phyloP scores from a whole-genome alignment of 2,888 invertebrate genomes.

The Polietes domitor region DNA sequence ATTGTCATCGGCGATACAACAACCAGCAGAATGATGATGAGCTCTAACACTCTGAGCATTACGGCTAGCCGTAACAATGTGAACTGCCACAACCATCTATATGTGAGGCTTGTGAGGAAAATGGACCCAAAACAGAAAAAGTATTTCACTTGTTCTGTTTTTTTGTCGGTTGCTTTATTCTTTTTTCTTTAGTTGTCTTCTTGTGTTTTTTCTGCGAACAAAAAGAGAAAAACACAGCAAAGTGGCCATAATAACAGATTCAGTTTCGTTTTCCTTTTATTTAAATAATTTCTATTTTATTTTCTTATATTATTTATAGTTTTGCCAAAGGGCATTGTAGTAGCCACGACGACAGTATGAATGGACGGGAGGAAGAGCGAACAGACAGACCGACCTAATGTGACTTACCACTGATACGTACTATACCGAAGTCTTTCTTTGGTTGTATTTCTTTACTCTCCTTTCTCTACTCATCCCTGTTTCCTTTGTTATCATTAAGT shows the following conservation, averaged over 20 bases:
- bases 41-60: slow-evolving; percentile 1
- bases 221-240: slow-evolving; percentile 20
- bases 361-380: neutral
- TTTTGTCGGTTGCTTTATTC: slow-evolving; percentile 1
- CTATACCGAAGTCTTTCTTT: neutral
- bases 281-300: slow-evolving; percentile 23
- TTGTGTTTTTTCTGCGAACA: neutral
- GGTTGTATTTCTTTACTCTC: neutral
- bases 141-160: slow-evolving; percentile 11
- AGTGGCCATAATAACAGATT: slow-evolving; percentile 58
- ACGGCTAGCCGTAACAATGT: slow-evolving; percentile 1
- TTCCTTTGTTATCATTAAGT: neutral
- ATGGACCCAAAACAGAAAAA: neutral
- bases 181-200: slow-evolving; percentile 19
- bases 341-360: neutral
- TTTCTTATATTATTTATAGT: slow-evolving; percentile 31
- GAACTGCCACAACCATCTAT: slow-evolving; percentile 11
- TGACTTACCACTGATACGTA: neutral
- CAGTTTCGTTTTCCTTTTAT: slow-evolving; percentile 29
- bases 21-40: neutral
- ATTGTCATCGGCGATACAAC: neutral
- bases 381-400: neutral
- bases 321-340: slow-evolving; percentile 14
- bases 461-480: no score
- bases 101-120: neutral